Evolutionary conservation across 1,140 invertebrate genomes (phyloP).

Genomic region (Sipha flava): DNA sequence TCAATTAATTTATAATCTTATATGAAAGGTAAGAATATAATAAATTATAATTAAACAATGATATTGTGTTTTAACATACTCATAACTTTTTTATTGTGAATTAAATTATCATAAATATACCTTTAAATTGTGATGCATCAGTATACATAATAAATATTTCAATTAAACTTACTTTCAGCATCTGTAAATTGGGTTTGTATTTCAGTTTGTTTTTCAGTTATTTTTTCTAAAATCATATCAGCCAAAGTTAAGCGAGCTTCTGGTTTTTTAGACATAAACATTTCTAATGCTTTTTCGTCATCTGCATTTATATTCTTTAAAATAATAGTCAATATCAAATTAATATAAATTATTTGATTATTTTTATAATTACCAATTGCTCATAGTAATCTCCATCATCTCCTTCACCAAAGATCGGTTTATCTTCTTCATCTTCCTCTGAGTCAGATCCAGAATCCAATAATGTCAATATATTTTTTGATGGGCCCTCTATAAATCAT

Average conservation of each 20-base stretch:
- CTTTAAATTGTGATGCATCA: too few species aligned
- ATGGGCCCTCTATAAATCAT: not conserved
- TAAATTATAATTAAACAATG: too few species aligned
- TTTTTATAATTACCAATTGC: not conserved
- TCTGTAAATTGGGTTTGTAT: slow-evolving; percentile 78
- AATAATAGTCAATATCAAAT: not conserved
- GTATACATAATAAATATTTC: too few species aligned
- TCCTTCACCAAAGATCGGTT: not conserved
- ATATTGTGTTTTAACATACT: too few species aligned
- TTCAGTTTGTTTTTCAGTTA: slow-evolving; percentile 87
- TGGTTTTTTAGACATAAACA: slow-evolving; percentile 69
- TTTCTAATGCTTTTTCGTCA: slow-evolving; percentile 76
- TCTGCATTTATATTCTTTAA: slow-evolving; percentile 65
- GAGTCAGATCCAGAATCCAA: slow-evolving; percentile 8
- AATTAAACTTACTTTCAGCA: slow-evolving; percentile 47
- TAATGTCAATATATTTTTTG: not conserved
- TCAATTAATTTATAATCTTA: too few species aligned
- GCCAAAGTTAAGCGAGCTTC: slow-evolving; percentile 62
- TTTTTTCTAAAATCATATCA: slow-evolving; percentile 86
- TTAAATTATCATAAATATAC: too few species aligned
- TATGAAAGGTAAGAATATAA: too few species aligned
- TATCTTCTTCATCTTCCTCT: slow-evolving; percentile 8
- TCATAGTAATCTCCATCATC: not conserved
- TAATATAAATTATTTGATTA: not conserved
- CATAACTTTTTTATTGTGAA: too few species aligned